A percentile compares a stretch with the other conserved stretches of the same genome.
phyloP scores from a whole-genome alignment of 35 echinoderm and acorn worm genomes.

The Nesometra sesokonis region DNA sequence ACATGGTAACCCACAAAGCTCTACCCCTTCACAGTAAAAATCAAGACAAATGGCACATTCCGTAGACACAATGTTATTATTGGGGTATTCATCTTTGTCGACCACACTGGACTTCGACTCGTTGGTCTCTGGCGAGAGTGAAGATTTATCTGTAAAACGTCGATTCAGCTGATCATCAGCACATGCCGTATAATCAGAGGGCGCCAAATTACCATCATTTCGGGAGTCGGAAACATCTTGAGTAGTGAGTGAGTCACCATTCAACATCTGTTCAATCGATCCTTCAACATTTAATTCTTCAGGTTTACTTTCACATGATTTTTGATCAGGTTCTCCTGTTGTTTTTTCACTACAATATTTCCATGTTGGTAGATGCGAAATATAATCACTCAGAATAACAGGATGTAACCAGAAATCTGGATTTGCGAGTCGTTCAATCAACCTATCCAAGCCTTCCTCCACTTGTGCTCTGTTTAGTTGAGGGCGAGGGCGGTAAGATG shows the following conservation, averaged over 20 bases:
- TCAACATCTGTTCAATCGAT: background rate
- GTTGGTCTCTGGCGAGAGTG: too few relatives aligned
- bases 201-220: background rate
- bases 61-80: constrained; percentile 31
- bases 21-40: constrained; percentile 21
- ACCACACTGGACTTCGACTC: too few relatives aligned
- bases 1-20: constrained; percentile 80
- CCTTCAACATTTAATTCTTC: background rate
- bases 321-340: background rate
- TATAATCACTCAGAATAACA: constrained; percentile 49
- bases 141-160: too few relatives aligned
- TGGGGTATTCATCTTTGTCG: constrained; percentile 22
- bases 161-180: too few relatives aligned
- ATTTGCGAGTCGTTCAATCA: constrained; percentile 42
- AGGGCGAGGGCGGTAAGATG: constrained; percentile 16
- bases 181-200: background rate
- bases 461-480: constrained; percentile 16
- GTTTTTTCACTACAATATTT: constrained; percentile 18
- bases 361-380: constrained; percentile 73
- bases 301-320: background rate
- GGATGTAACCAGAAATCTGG: constrained; percentile 87
- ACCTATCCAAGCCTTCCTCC: constrained; percentile 70
- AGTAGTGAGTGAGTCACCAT: background rate
- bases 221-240: background rate
- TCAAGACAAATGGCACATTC: constrained; percentile 95